These are phyloP conservation scores for Hyles vespertilio DNA, from an alignment of 1,140 invertebrate genomes.

Conservation along the genomic window DNA sequence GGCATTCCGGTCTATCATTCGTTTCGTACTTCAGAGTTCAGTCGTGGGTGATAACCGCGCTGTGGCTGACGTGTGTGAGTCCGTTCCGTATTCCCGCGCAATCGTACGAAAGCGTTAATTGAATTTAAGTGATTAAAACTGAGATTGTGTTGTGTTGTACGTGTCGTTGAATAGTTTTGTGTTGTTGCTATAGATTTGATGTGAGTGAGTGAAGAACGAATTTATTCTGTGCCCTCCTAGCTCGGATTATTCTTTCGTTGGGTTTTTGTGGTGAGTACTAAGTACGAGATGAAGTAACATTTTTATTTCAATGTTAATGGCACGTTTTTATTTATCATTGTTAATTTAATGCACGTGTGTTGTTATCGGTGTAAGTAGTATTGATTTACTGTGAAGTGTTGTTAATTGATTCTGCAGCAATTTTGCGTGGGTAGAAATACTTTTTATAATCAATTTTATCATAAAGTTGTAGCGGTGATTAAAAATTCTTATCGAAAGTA, in stretches of 20 bases:
- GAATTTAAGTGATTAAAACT: constrained; percentile 8
- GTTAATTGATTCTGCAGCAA: too few species aligned
- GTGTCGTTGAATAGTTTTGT: constrained; percentile 1
- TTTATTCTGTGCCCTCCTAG: constrained; percentile 10
- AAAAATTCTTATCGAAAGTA: too few species aligned
- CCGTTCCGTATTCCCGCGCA: neutral
- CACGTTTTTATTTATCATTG: too few species aligned
- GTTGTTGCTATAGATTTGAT: neutral
- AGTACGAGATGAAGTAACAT: neutral
- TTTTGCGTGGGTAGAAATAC: too few species aligned
- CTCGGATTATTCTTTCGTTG: constrained; percentile 59
- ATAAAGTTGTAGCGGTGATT: too few species aligned
- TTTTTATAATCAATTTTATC: too few species aligned
- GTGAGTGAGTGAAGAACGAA: too few species aligned
- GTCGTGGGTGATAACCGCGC: constrained; percentile 57
- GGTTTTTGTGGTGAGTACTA: constrained; percentile 54
- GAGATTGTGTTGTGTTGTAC: constrained; percentile 11
- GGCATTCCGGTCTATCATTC: constrained; percentile 33
- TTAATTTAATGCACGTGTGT: too few species aligned
- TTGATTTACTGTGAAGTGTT: too few species aligned
- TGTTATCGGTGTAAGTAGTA: too few species aligned
- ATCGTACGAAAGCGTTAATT: constrained; percentile 2
- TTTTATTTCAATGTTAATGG: too few species aligned
- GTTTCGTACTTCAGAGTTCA: constrained; percentile 36
- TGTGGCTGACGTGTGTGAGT: constrained; percentile 32